Percentiles rank a stretch among this genome's conserved stretches.
These are phyloP conservation scores for Embiotoca jacksoni DNA, from an alignment of 2,113 vertebrate genomes.

Conservation along the genomic window DNA sequence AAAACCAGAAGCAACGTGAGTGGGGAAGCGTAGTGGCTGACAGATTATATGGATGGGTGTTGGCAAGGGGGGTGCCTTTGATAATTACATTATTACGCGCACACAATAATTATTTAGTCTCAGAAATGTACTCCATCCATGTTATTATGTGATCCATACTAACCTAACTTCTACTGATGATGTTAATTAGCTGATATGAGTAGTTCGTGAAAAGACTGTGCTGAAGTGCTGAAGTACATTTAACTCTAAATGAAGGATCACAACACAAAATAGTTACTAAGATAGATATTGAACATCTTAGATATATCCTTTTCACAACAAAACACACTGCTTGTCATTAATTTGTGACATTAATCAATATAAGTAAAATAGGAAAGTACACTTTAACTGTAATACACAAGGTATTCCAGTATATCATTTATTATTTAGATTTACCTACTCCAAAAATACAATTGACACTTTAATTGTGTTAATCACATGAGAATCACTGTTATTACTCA, in stretches of 20 bases:
- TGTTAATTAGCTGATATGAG: neutral
- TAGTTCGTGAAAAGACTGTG: conserved; percentile 4
- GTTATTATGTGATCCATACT: neutral
- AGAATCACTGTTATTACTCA: no score
- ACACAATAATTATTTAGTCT: neutral
- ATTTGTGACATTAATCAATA: no score
- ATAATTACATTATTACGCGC: conserved; percentile 3
- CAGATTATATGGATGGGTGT: no score
- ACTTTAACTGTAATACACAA: no score
- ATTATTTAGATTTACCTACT: no score
- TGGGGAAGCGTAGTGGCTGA: neutral
- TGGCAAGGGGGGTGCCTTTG: neutral
- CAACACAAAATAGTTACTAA: neutral
- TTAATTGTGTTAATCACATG: no score
- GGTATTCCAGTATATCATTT: no score
- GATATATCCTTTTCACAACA: neutral
- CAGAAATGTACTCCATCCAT: neutral
- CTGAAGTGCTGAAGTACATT: neutral
- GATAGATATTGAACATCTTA: neutral
- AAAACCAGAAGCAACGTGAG: neutral
- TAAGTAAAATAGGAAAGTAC: no score
- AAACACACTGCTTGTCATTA: no score
- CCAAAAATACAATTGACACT: no score
- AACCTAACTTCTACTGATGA: neutral
- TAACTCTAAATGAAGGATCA: neutral